Evolutionary conservation across 2,797 vertebrate genomes (phyloP).

Genomic region (Gallinago stenura): DNA sequence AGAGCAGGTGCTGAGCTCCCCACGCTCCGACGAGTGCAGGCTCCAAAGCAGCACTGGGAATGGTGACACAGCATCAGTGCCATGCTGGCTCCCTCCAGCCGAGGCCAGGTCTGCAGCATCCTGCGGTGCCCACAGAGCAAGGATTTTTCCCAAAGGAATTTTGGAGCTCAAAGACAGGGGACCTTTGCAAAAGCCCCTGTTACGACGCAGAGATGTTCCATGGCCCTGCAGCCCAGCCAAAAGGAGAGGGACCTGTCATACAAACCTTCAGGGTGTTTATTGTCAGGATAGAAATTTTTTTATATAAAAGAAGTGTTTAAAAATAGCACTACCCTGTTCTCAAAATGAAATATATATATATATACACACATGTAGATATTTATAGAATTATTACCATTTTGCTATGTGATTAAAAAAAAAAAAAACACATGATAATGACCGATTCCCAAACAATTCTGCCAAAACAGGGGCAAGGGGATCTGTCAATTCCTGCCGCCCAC

Average conservation of each 20-base stretch:
- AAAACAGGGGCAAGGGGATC: not conserved
- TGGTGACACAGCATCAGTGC: accelerated
- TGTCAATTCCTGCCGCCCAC: accelerated
- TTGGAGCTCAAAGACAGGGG: not conserved
- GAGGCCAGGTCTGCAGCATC: not conserved
- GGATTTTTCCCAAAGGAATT: not conserved
- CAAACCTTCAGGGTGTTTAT: constrained; percentile 69
- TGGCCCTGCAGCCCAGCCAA: not conserved
- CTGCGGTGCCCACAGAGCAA: not conserved
- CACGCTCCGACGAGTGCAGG: not conserved
- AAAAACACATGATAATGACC: not conserved
- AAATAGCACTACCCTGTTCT: constrained; percentile 50
- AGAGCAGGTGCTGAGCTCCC: not conserved
- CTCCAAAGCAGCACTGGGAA: not conserved
- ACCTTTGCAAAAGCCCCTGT: not conserved
- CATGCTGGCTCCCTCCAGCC: not conserved
- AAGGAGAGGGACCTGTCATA: not conserved
- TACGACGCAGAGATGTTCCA: not conserved
- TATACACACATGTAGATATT: not conserved
- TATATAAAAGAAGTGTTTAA: constrained; percentile 60
- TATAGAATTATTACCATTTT: constrained; percentile 43
- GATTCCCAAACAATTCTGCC: not conserved
- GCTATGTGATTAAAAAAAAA: not conserved
- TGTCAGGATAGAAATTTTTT: constrained; percentile 44
- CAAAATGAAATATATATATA: constrained; percentile 42